A percentile compares a stretch with the other conserved stretches of the same genome.
These are phyloP conservation scores for Strigamia transsilvanica DNA, from an alignment of 2,888 invertebrate genomes.

Conservation along the genomic window DNA sequence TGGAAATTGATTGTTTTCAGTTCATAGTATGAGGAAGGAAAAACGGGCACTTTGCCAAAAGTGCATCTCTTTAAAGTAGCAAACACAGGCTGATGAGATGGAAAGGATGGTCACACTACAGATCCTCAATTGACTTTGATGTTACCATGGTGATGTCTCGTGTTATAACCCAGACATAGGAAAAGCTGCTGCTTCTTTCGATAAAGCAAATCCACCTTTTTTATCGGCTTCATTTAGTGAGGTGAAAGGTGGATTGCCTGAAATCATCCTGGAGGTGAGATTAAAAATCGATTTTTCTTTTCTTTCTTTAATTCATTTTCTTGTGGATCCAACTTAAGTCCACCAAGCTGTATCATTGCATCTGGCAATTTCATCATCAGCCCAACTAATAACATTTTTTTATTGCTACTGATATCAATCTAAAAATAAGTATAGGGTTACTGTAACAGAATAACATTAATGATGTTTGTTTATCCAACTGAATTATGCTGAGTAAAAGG, in stretches of 20 bases:
- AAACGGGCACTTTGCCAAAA: conserved; percentile 1
- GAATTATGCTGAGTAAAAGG: background rate
- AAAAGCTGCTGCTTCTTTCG: too few relatives aligned
- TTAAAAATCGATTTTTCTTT: background rate
- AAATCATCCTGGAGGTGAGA: background rate
- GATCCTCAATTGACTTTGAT: conserved; percentile 1
- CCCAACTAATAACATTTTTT: background rate
- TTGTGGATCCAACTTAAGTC: background rate
- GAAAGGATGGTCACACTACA: conserved; percentile 9
- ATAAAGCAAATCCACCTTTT: background rate
- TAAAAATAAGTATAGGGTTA: background rate
- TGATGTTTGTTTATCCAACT: background rate
- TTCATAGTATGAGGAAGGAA: background rate
- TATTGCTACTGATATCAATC: conserved; percentile 28
- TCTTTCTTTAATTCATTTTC: background rate
- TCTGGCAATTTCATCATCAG: conserved; percentile 19
- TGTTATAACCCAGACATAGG: background rate
- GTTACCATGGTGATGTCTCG: background rate
- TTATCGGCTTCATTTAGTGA: background rate
- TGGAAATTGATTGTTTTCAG: conserved; percentile 7
- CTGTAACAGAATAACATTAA: background rate
- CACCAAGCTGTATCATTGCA: background rate
- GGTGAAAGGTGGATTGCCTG: background rate
- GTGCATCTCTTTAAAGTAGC: conserved; percentile 18
- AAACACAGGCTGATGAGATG: conserved; percentile 9